phyloP scores from a whole-genome alignment of 2,113 vertebrate genomes.

The Casuarius casuarius region DNA sequence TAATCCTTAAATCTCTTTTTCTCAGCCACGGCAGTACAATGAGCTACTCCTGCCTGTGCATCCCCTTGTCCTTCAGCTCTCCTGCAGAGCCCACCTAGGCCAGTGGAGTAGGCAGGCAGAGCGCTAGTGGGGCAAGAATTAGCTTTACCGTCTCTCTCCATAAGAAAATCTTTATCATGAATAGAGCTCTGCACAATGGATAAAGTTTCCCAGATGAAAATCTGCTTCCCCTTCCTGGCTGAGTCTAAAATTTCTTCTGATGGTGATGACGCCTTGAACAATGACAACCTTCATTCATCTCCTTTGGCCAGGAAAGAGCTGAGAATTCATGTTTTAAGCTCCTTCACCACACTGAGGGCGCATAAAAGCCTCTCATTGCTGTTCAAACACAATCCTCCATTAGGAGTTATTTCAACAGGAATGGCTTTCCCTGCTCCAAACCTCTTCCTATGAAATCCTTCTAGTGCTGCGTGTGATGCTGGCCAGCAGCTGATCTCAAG shows the following conservation, averaged over 20 bases:
- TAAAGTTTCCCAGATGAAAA: slow-evolving; percentile 53
- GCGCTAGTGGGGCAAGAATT: rapidly evolving
- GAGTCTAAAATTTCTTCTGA: slow-evolving; percentile 53
- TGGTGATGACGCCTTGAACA: slow-evolving; percentile 41
- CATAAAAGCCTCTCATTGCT: slow-evolving; percentile 53
- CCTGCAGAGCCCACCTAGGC: neutral
- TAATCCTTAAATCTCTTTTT: neutral
- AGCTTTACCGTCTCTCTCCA: neutral
- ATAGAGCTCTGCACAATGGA: slow-evolving; percentile 11
- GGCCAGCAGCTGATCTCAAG: neutral
- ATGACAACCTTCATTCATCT: slow-evolving; percentile 67
- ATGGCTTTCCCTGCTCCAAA: slow-evolving; percentile 1
- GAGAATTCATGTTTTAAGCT: slow-evolving; percentile 53
- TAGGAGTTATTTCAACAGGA: slow-evolving; percentile 42
- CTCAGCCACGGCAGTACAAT: neutral
- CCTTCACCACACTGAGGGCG: neutral
- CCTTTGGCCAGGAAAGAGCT: slow-evolving; percentile 19
- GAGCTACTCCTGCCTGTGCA: neutral
- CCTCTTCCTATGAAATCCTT: slow-evolving; percentile 5
- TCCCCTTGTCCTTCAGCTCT: neutral
- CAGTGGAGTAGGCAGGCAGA: neutral
- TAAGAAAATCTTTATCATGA: neutral
- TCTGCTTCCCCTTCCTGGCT: slow-evolving; percentile 6
- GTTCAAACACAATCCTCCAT: slow-evolving; percentile 39
- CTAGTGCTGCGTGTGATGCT: neutral